Percentiles rank a stretch among this genome's conserved stretches.
Conservation (phyloP, 2,888 invertebrate species). For the Selenia dentaria region DNA sequence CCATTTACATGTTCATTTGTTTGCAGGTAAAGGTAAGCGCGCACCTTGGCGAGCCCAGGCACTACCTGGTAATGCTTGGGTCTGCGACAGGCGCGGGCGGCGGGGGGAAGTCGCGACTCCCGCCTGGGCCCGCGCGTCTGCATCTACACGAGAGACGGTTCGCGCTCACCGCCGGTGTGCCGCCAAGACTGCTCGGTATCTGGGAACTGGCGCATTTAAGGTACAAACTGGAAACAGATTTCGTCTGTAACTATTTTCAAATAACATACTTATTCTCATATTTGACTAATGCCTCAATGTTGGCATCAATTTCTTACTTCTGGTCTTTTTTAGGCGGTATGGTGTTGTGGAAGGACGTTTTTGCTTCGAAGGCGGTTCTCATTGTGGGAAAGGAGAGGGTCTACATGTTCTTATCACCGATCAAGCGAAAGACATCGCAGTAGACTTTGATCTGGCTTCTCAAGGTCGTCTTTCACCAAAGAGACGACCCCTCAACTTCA, state of each 20-base stretch:
- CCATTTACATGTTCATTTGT: no score
- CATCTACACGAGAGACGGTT: conserved; percentile 92
- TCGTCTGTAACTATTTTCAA: no score
- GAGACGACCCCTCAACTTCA: conserved; percentile 64
- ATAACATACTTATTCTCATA: no score
- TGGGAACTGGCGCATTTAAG: conserved; percentile 89
- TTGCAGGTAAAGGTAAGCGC: conserved; percentile 68
- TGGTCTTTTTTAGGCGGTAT: conserved; percentile 88
- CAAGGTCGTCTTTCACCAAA: conserved; percentile 87
- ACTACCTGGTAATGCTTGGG: conserved; percentile 62
- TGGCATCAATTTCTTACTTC: no score
- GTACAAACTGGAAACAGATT: conserved; percentile 46
- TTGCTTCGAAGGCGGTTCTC: conserved; percentile 95
- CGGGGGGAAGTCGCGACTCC: conserved; percentile 76
- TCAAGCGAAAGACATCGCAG: conserved; percentile 89
- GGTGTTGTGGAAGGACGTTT: conserved; percentile 94
- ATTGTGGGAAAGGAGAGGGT: conserved; percentile 93
- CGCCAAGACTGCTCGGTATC: conserved; percentile 89
- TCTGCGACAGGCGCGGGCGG: conserved; percentile 28
- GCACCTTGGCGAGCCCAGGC: conserved; percentile 61
- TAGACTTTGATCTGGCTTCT: conserved; percentile 88
- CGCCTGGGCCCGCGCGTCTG: conserved; percentile 91
- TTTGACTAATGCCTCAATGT: no score
- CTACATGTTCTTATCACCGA: conserved; percentile 91
- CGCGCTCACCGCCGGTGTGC: conserved; percentile 92